Conservation (phyloP, 2,888 invertebrate species). For the Spodoptera littoralis region DNA sequence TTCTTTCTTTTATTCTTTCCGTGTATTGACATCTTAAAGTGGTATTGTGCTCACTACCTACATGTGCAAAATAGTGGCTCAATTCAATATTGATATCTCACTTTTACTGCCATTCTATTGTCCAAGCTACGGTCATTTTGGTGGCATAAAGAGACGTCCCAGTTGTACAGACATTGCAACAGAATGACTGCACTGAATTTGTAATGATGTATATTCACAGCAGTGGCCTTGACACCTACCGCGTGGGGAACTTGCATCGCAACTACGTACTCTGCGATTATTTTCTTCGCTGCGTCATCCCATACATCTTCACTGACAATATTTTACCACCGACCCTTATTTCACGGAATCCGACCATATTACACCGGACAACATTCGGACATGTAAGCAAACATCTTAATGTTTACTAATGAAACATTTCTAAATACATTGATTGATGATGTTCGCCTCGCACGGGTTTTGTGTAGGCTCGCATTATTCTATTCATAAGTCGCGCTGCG, state of each 20-base stretch:
- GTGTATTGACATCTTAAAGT: conserved; percentile 7
- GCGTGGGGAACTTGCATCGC: conserved; percentile 65
- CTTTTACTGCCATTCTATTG: conserved; percentile 61
- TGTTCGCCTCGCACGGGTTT: conserved; percentile 79
- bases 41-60: conserved; percentile 1
- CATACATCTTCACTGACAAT: conserved; percentile 75
- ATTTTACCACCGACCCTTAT: conserved; percentile 77
- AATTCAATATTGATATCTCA: conserved; percentile 69
- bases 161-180: conserved; percentile 59
- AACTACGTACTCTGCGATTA: conserved; percentile 65
- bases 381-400: conserved; percentile 89
- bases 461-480: conserved; percentile 83
- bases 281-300: conserved; percentile 71
- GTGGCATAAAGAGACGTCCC: conserved; percentile 57
- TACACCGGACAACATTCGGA: conserved; percentile 81
- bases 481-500: conserved; percentile 85
- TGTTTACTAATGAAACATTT: conserved; percentile 89
- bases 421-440: conserved; percentile 87
- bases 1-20: not conserved
- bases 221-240: conserved; percentile 77
- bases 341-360: conserved; percentile 83
- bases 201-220: conserved; percentile 74
- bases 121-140: conserved; percentile 53
- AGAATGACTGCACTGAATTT: conserved; percentile 65
- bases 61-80: conserved; percentile 23